A percentile compares a stretch with the other conserved stretches of the same genome.
These are phyloP conservation scores for Chauna torquata DNA, from an alignment of 2,113 vertebrate species.

Conservation along the genomic window DNA sequence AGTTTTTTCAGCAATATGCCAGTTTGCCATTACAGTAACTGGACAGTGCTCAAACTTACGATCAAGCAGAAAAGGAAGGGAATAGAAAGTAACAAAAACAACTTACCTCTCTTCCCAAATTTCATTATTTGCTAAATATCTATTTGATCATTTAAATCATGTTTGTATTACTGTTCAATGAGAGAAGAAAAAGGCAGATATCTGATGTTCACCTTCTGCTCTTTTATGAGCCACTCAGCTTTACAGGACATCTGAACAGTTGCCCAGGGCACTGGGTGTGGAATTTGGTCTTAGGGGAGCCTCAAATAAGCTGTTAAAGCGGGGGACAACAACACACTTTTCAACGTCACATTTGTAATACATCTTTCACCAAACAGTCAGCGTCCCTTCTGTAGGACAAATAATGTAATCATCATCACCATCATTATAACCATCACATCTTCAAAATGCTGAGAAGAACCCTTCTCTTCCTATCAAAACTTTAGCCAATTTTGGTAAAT, in stretches of 20 bases:
- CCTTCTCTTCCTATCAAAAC: not conserved
- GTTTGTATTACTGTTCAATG: not conserved
- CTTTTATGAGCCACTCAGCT: not conserved
- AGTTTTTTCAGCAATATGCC: not conserved
- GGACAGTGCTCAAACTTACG: not conserved
- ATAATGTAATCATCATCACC: not conserved
- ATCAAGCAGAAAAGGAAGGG: not conserved
- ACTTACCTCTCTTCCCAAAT: not conserved
- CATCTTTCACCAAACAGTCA: not conserved
- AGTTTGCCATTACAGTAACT: not conserved
- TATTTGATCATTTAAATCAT: not conserved
- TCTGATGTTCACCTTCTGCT: not conserved
- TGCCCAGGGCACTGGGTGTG: not conserved
- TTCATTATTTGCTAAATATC: not conserved
- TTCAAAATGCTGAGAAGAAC: not conserved
- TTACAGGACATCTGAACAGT: not conserved
- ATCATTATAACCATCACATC: not conserved
- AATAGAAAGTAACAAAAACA: not conserved
- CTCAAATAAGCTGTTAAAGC: not conserved
- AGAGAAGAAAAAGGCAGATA: slow-evolving; percentile 14
- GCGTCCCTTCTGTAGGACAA: not conserved
- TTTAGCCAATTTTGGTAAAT: not conserved
- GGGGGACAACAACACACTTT: not conserved
- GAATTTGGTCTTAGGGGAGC: not conserved
- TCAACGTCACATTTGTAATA: not conserved